Conservation (phyloP, 2,113 vertebrate genomes). For the Tachuris rubrigastra region DNA sequence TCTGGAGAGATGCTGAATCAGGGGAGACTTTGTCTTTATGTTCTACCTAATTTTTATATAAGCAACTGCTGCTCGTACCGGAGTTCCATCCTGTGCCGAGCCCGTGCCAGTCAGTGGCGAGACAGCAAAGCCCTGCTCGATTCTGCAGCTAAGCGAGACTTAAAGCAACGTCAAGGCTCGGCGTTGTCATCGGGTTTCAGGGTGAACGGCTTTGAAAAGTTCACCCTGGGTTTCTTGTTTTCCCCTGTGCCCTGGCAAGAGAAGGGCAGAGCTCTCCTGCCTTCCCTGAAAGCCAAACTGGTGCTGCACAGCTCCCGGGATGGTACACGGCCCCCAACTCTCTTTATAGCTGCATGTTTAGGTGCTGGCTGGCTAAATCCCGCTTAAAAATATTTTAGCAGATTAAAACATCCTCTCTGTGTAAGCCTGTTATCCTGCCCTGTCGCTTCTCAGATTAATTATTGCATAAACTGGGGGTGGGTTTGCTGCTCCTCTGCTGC, state of each 20-base stretch:
- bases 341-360: background rate
- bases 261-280: background rate
- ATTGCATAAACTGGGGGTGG: background rate
- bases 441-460: slow-evolving; percentile 8
- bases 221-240: background rate
- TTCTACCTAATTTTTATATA: rapidly evolving
- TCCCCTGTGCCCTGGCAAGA: background rate
- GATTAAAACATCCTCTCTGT: background rate
- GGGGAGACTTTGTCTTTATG: background rate
- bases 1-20: background rate
- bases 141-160: background rate
- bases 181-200: background rate
- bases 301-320: rapidly evolving
- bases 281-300: background rate
- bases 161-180: no score
- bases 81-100: background rate
- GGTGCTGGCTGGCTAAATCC: background rate
- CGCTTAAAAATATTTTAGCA: slow-evolving; percentile 5
- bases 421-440: background rate
- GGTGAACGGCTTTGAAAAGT: background rate
- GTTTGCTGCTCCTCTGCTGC: background rate
- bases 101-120: background rate
- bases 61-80: background rate
- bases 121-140: background rate
- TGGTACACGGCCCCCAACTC: rapidly evolving